Evolutionary conservation across 2,113 vertebrate species (phyloP), one percentile per base, ranked within the genome.

Genomic region (Leucopternis melanops): DNA sequence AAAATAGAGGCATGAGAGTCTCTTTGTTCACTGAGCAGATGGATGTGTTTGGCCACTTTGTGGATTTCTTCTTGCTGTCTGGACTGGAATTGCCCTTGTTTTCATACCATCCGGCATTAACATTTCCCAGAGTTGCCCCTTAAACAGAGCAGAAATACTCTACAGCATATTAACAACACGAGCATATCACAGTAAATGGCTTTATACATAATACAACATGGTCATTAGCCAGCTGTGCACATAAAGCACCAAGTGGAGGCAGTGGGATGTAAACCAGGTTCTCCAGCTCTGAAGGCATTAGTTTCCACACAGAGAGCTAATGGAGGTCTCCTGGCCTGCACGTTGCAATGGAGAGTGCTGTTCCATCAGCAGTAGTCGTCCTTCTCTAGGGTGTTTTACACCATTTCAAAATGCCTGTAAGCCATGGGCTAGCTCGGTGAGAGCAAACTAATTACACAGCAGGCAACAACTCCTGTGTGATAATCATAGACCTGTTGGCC

Each of bases 191-290:
- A 77, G 92, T n/a, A 85, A 95, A 91, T 88, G 36, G 72, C 91
- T 92, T 83, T 82, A 71, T 92, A 50, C 92, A 90, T 94, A 90
- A 94, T 82, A 42, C 86, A 96, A 36, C 86, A 34, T 2, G 11
- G 77, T 91, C 85, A 65, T 97, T 95, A 97, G 89, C 96, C 96
- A 97, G 95, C 97, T 97, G 97, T 85, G 66, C 86, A 16, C 44
- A 59, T 85, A 70, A 73, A 88, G 65, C 86, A 88, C 49, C 72
- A 17, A 93, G 90, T 65, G 66, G 85, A 92, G 86, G 77, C 85
- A 89, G 82, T 95, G 94, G 85, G 55, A 67, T 70, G 50, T 25
- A 47, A 50, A 85, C 7, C 86, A 72, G 47, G 59, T 62, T 90
- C 88, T 70, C 61, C 72, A 84, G 70, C 73, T 92, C 77, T 1